A percentile compares a stretch with the other conserved stretches of the same genome.
Evolutionary conservation across 2,113 vertebrate genomes (phyloP).

Genomic region (Acanthisitta chloris): DNA sequence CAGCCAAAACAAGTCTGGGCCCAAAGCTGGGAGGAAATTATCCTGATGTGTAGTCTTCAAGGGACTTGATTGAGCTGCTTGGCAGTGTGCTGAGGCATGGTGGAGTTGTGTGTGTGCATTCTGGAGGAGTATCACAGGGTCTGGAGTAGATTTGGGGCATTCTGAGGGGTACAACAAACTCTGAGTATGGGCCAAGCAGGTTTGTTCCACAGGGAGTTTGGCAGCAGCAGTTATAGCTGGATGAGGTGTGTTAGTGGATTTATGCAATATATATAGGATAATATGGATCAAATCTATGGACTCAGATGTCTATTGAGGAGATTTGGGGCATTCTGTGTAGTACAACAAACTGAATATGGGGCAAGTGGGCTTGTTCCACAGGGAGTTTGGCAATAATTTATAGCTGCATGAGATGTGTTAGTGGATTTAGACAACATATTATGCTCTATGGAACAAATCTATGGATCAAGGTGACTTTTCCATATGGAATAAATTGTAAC

Average conservation of each 20-base stretch:
- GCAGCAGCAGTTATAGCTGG: background rate
- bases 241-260: background rate
- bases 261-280: background rate
- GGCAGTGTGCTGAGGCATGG: background rate
- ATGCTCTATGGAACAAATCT: background rate
- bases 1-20: background rate
- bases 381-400: background rate
- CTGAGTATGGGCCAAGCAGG: background rate
- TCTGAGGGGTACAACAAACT: background rate
- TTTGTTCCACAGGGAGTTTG: background rate
- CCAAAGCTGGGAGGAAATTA: background rate
- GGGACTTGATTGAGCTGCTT: background rate
- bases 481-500: background rate
- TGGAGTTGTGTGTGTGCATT: background rate
- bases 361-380: background rate
- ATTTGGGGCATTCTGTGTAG: background rate
- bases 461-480: background rate
- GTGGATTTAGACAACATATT: background rate
- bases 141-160: background rate
- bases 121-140: background rate
- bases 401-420: background rate
- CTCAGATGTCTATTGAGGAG: no score
- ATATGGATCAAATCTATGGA: background rate
- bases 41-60: background rate
- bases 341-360: background rate